phyloP scores from a whole-genome alignment of 2,113 vertebrate genomes.

The Pygoscelis adeliae region DNA sequence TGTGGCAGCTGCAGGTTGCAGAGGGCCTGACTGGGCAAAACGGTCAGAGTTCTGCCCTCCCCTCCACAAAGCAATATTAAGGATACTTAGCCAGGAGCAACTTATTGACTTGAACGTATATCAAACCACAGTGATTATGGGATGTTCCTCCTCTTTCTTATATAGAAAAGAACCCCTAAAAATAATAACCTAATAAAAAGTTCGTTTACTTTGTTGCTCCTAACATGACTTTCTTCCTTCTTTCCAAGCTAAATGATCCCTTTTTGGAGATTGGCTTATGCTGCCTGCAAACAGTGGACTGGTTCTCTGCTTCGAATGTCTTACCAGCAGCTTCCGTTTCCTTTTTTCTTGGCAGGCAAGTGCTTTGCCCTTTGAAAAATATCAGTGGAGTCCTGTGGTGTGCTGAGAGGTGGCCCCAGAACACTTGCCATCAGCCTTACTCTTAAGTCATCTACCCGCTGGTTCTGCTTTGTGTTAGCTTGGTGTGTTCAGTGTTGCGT shows the following conservation, averaged over 20 bases:
- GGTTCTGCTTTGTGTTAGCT: background rate
- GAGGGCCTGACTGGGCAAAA: background rate
- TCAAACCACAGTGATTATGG: background rate
- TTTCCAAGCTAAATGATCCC: background rate
- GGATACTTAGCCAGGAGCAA: background rate
- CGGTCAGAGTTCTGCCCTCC: background rate
- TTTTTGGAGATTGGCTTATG: background rate
- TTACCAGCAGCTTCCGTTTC: background rate
- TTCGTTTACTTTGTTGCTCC: background rate
- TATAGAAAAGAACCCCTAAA: background rate
- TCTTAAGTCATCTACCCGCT: background rate
- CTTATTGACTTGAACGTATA: background rate
- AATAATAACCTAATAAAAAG: background rate
- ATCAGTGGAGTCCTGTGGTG: background rate
- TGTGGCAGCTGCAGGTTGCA: background rate
- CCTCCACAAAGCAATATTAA: background rate
- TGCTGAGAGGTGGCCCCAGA: background rate
- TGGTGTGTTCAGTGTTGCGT: background rate
- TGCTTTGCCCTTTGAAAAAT: background rate
- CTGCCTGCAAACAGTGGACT: background rate
- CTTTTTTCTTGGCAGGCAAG: background rate
- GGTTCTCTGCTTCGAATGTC: background rate
- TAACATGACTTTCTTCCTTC: background rate
- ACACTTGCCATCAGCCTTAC: background rate
- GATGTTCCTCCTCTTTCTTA: background rate